Base-by-base conservation (phyloP, 2,888 invertebrate species). In the Tenodera sinensis region DNA sequence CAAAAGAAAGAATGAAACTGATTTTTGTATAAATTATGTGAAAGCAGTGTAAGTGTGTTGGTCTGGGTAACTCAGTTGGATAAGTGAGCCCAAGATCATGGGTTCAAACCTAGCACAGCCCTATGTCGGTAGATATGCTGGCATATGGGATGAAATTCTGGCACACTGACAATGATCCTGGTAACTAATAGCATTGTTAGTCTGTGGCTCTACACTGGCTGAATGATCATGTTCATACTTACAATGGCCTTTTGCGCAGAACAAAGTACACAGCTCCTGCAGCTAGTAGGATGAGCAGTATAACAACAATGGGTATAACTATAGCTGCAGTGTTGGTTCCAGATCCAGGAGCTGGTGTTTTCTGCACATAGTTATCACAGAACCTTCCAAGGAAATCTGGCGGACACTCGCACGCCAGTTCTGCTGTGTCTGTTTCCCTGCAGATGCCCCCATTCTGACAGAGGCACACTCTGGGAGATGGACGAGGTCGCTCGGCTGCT, bases 211-310 rank as follows among this genome's bases (percentile, higher is more conserved):
- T n/a, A n/a, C n/a, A n/a, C n/a, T n/a, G n/a, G n/a, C n/a, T n/a
- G n/a, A n/a, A n/a, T n/a, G n/a, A n/a, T 71, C 15, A 6, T 20
- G 4, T 6, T 71, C 28, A 34, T 91, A 95, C 97, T 97, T 94
- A 98, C 98, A 98, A 97, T 91, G 97, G 97, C 91, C 96, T 94
- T 93, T 97, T 97, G 92, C 97, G 95, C 89, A 97, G 94, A 92
- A 97, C 96, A 93, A 97, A 96, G 95, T 97, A 97, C 42, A 97
- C 96, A 71, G 96, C 97, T 25, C 96, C 96, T 27, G 96, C 97
- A 28, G 95, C 96, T 84, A 96, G 94, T 89, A 96, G 94, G 30
- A 98, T 94, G 91, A 98, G 93, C 88, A 98, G 92, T 90, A 97
- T 94, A 42, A 98, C 96, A 92, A 98, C 95, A 91, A 98, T 96